Percentiles rank a stretch among this genome's conserved stretches.
phyloP scores from a whole-genome alignment of 2,888 invertebrate species.

The Gastracanthus pulcherrimus region DNA sequence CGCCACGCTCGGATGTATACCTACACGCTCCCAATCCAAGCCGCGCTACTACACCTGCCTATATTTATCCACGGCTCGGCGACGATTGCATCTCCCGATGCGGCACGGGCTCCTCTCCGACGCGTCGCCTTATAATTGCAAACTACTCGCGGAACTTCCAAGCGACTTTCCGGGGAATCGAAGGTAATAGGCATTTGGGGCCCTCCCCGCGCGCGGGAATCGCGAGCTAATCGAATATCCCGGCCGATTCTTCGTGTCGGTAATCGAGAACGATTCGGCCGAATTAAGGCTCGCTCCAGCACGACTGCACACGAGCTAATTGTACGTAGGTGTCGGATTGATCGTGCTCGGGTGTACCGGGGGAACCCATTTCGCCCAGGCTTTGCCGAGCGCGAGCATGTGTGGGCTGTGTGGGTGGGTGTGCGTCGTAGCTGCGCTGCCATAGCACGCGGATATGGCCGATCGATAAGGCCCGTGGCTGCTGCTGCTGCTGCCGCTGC shows the following conservation, averaged over 20 bases:
- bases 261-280: slow-evolving; percentile 67
- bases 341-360: slow-evolving; percentile 58
- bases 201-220: background rate
- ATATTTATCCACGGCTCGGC: no score
- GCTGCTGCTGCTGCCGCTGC: background rate
- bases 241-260: slow-evolving; percentile 54
- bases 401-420: background rate
- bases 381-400: background rate
- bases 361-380: slow-evolving; percentile 33
- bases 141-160: background rate
- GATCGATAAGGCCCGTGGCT: slow-evolving; percentile 40
- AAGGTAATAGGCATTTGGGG: background rate
- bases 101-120: no score
- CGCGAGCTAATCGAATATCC: slow-evolving; percentile 47
- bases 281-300: slow-evolving; percentile 66
- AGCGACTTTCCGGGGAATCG: background rate
- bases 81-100: no score
- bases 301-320: slow-evolving; percentile 65
- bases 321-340: slow-evolving; percentile 62
- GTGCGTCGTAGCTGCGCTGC: background rate
- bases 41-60: no score
- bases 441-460: slow-evolving; percentile 34
- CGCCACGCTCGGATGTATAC: no score
- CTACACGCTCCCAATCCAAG: no score
- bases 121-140: no score